Conservation (phyloP, 1,140 invertebrate species). For the Drosophila equinoxialis region DNA sequence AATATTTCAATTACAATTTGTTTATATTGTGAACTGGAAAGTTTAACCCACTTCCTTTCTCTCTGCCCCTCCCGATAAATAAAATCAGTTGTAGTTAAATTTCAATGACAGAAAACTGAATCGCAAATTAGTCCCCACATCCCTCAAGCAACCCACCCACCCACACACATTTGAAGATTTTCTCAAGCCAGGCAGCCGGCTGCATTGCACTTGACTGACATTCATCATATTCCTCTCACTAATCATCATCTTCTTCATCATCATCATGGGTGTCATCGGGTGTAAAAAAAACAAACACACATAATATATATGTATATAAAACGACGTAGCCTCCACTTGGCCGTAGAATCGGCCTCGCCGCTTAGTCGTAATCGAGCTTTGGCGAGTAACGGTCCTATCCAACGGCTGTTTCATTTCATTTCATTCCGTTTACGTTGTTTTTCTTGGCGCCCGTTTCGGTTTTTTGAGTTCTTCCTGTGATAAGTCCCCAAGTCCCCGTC, state of each 20-base stretch:
- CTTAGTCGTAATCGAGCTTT: constrained; percentile 67
- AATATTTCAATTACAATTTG: constrained; percentile 59
- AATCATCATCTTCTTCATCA: constrained; percentile 21
- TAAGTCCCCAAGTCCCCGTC: background rate
- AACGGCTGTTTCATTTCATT: constrained; percentile 31
- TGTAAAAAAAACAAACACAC: background rate
- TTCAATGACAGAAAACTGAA: constrained; percentile 66
- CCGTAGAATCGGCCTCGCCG: constrained; percentile 39
- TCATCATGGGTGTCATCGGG: constrained; percentile 1
- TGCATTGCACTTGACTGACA: constrained; percentile 50
- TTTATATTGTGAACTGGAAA: constrained; percentile 56
- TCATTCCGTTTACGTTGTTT: constrained; percentile 27
- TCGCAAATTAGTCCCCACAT: constrained; percentile 63
- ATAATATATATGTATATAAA: background rate
- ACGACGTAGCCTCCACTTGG: constrained; percentile 30
- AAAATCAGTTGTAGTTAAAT: constrained; percentile 57
- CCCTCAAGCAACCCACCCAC: constrained; percentile 27
- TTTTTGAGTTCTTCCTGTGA: constrained; percentile 1
- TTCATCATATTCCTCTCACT: constrained; percentile 42
- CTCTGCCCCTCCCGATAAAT: constrained; percentile 24
- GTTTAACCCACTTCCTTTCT: constrained; percentile 25
- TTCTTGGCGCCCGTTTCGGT: background rate
- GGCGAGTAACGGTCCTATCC: constrained; percentile 63
- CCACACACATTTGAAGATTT: constrained; percentile 24
- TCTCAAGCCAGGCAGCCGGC: constrained; percentile 31